Percentiles rank a stretch among this genome's conserved stretches.
These are phyloP conservation scores for Chloroceryle inda DNA, from an alignment of 2,797 vertebrate genomes.

Conservation along the genomic window DNA sequence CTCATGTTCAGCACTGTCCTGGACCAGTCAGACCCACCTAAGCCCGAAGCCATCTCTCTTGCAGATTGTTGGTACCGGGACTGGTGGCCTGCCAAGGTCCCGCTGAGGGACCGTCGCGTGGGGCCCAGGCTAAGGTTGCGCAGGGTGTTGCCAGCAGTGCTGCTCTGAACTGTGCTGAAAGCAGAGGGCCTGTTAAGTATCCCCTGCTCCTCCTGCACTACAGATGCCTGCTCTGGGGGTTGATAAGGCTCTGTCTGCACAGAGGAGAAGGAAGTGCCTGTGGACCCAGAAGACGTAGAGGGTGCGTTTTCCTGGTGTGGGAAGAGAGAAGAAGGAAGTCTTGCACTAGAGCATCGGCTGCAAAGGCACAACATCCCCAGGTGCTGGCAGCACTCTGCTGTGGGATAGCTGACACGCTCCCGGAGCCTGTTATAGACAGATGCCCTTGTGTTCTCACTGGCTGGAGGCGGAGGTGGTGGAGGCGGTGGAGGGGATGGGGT, in stretches of 20 bases:
- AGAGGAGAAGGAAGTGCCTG: conserved; percentile 90
- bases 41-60: conserved; percentile 82
- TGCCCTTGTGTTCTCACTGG: conserved; percentile 87
- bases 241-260: conserved; percentile 92
- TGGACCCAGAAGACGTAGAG: conserved; percentile 81
- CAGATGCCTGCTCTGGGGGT: conserved; percentile 84
- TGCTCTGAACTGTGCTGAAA: conserved; percentile 97
- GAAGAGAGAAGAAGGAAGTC: conserved; percentile 85
- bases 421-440: conserved; percentile 87
- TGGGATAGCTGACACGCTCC: conserved; percentile 86
- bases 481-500: conserved; percentile 85
- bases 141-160: conserved; percentile 87
- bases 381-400: conserved; percentile 94
- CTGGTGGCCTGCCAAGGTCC: conserved; percentile 83
- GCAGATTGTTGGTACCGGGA: conserved; percentile 83
- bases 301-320: conserved; percentile 79
- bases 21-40: conserved; percentile 90
- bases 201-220: conserved; percentile 84
- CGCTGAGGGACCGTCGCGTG: conserved; percentile 83
- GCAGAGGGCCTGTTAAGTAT: conserved; percentile 91
- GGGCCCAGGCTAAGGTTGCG: conserved; percentile 88
- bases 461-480: conserved; percentile 86
- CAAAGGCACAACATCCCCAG: conserved; percentile 96
- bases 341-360: conserved; percentile 90
- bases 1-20: conserved; percentile 91